A percentile compares a stretch with the other conserved stretches of the same genome.
phyloP scores from a whole-genome alignment of 2,888 invertebrate genomes.

The Pelosia muscerda region DNA sequence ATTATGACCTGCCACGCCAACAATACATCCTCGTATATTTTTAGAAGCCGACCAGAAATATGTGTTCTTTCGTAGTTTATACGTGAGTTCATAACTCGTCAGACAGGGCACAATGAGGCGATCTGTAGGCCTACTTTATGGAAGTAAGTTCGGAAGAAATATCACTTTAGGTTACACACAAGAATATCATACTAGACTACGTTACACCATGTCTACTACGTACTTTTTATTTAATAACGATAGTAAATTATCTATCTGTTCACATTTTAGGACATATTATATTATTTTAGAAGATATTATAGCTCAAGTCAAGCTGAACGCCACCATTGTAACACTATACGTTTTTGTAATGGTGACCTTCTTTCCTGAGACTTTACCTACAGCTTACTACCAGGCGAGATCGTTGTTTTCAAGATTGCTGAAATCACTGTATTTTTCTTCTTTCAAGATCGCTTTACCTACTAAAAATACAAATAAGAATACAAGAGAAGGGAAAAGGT shows the following conservation, averaged over 20 bases:
- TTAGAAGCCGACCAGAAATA: conserved; percentile 24
- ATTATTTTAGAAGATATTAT: too few relatives aligned
- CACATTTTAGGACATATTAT: too few relatives aligned
- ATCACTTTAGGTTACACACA: conserved; percentile 11
- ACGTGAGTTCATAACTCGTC: conserved; percentile 39
- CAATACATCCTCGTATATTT: conserved; percentile 38
- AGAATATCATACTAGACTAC: not conserved
- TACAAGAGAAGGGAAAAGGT: too few relatives aligned
- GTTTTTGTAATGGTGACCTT: too few relatives aligned
- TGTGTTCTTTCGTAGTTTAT: conserved; percentile 40
- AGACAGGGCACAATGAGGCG: conserved; percentile 38
- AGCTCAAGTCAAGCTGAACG: too few relatives aligned
- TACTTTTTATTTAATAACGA: not conserved
- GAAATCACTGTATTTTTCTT: too few relatives aligned
- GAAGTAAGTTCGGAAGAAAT: conserved; percentile 28
- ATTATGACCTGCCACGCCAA: conserved; percentile 26
- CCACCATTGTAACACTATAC: too few relatives aligned
- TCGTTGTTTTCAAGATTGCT: too few relatives aligned
- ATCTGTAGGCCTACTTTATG: conserved; percentile 39
- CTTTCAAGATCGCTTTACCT: too few relatives aligned
- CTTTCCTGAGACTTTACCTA: too few relatives aligned
- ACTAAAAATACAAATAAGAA: too few relatives aligned
- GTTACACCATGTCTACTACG: not conserved
- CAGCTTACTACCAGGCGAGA: too few relatives aligned
- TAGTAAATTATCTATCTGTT: not conserved